Base-by-base conservation (phyloP, 2,797 vertebrate genomes). In the Phataginus tetradactyla region DNA sequence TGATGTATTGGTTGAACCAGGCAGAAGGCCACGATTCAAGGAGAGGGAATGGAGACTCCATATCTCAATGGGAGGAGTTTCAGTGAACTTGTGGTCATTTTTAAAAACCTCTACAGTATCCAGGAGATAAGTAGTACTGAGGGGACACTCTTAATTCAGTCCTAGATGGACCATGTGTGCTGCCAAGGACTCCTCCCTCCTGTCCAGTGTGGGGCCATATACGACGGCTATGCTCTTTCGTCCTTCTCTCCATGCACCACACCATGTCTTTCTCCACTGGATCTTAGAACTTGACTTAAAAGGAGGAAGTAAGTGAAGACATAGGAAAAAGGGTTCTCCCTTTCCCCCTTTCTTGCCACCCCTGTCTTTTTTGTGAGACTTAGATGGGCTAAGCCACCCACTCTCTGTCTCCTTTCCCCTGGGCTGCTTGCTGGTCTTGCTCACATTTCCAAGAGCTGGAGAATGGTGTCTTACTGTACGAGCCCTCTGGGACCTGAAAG, bases 391-490 rank as follows among this genome's bases (percentile, higher is more conserved):
- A 89, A 94, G 45, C 59, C 34, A 83, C 37, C 17, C 8, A 55
- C 66, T 64, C 32, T 61, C 37, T 75, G 27, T 80, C 39, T 84
- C 27, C 25, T 86, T 97, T 75, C 5, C 14, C 42, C 7, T 84
- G 61, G 57, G 20, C 9, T 42, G 13, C 10, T 27, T 71, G 15
- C n/a, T 79, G 51, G 37, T 89, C 18, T 63, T 93, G 32, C 86
- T 94, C 39, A 83, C 72, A 94, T 80, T 95, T 95, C 53, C 27
- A 96, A 86, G 69, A 95, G 17, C 23, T 75, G 4, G 53, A 37
- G 49, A 78, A 68, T 93, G 39, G 15, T 87, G 29, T 93, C 39
- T 91, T 90, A 63, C 42, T 90, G 18, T 4, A 49, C 4, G 27
- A 91, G 51, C 23, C 45, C 57, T 81, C 71, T 32, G 34, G 78